Base-by-base conservation (phyloP, 1,140 invertebrate species). In the Drosophila oshimai region DNA sequence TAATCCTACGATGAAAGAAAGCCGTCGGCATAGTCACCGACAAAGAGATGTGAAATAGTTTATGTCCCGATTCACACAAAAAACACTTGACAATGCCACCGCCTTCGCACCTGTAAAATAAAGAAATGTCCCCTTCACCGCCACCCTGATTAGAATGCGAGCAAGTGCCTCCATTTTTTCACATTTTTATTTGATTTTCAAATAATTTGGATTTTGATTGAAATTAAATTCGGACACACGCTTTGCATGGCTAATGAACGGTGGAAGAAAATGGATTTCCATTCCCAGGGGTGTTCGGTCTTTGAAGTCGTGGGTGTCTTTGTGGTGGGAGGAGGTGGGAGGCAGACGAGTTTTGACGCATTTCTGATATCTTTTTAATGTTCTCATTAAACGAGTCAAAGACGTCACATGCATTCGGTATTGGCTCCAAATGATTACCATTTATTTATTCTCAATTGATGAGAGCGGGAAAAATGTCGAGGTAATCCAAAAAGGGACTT, bases 161-260 rank as follows among this genome's bases (percentile, higher is more conserved):
- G 37, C 60, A 55, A 61, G 49, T 58, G 50, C 44, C 51, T 73
- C 46, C 37, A 71, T 67, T 75, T 69, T 74, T 49, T 37, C 33
- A 75, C 46, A 72, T 50, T 86, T 84, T 84, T 86, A 83, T 79
- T 79, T 72, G 70, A 71, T 80, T 80, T 87, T 84, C 75, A 73
- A 73, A 86, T 86, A 76, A 87, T 87, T 86, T 76, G 54, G 75
- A 80, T 87, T 87, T 86, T 86, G 72, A 86, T 86, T 87, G 81
- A 76, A 86, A 86, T 76, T 86, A 76, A 86, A 86, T 64, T 76
- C 71, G 50, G 50, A 60, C 58, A 33, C 81, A 65, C 50, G 81
- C 67, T 69, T 58, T 60, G 80, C 81, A 86, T 86, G 33, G 26
- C 39, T 69, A 86, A 86, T 84, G 64, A 50, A 33, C 20, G 26